Evolutionary conservation across 1,140 invertebrate species (phyloP), one percentile per base, ranked within the genome.

Genomic region (Cataglyphis hispanica): DNA sequence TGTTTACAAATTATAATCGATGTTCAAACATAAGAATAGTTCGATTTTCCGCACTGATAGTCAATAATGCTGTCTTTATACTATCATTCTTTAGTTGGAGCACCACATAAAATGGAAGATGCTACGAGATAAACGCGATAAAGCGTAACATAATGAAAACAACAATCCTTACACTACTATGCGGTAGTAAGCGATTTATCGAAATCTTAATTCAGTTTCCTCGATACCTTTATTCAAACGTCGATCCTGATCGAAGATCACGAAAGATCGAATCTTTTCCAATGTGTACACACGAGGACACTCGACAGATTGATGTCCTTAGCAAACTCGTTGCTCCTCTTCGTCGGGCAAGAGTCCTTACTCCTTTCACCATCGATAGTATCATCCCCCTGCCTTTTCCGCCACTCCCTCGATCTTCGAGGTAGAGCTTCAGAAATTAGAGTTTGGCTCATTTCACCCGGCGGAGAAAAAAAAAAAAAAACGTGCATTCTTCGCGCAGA

Each of bases 391-490:
- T 25, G 40, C 50, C 63, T 69, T 69, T 78, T 83, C 60, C 86
- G 31, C 53, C 25, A 61, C 8, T 25, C 13, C 25, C 37, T 25
- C 74, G 60, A 74, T 89, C 77, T 86, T 37, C 61, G 69, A 58
- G 63, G 75, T 76, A 89, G 87, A 88, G 74, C 89, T 91, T 92
- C 81, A 74, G 87, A 91, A 93, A 93, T 93, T 92, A 93, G 89
- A 72, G 19, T 85, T 91, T 87, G 93, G 89, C 91, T 94, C 94
- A 94, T 95, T 95, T 94, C 91, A 93, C 89, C 78, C 75, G 87
- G 84, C 87, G 67, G 91, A 91, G 43, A 92, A 92, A 94, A 69
- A 81, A 83, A 92, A 92, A 94, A 69, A 81, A 83, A 70, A 60
- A 13, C 67, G 93, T 92, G 90, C 90, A 92, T 94, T 93, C 85